phyloP scores from a whole-genome alignment of 2,888 invertebrate species.

The Asteroscopus sphinx region DNA sequence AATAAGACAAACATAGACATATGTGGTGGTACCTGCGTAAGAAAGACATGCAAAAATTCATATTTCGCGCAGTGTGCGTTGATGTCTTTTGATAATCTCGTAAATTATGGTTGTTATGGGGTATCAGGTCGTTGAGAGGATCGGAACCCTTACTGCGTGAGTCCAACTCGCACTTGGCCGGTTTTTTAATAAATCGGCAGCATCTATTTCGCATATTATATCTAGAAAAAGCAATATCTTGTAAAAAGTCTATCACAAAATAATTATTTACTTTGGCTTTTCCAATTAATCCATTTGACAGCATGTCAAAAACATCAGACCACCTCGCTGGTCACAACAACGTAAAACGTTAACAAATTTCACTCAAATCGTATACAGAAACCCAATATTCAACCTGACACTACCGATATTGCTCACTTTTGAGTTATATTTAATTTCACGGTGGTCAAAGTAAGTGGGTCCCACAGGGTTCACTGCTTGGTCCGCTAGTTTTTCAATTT shows the following conservation, averaged over 20 bases:
- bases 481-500: constrained; percentile 71
- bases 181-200: too few relatives aligned
- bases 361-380: constrained; percentile 11
- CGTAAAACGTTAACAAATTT: constrained; percentile 11
- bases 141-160: too few relatives aligned
- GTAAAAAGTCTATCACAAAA: background rate
- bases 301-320: constrained; percentile 22
- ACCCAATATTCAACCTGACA: constrained; percentile 48
- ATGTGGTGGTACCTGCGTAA: too few relatives aligned
- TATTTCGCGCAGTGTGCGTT: too few relatives aligned
- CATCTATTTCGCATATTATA: too few relatives aligned
- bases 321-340: background rate
- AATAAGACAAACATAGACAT: too few relatives aligned
- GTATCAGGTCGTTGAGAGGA: too few relatives aligned
- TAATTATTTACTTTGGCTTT: background rate
- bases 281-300: constrained; percentile 18
- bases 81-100: too few relatives aligned
- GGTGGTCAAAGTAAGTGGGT: constrained; percentile 68
- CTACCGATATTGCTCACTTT: constrained; percentile 52
- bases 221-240: background rate
- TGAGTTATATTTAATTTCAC: constrained; percentile 68
- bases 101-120: too few relatives aligned
- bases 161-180: too few relatives aligned
- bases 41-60: too few relatives aligned
- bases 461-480: constrained; percentile 54